Evolutionary conservation across 2,797 vertebrate genomes (phyloP), one percentile per base, ranked within the genome.

Genomic region (Chiroxiphia lanceolata): DNA sequence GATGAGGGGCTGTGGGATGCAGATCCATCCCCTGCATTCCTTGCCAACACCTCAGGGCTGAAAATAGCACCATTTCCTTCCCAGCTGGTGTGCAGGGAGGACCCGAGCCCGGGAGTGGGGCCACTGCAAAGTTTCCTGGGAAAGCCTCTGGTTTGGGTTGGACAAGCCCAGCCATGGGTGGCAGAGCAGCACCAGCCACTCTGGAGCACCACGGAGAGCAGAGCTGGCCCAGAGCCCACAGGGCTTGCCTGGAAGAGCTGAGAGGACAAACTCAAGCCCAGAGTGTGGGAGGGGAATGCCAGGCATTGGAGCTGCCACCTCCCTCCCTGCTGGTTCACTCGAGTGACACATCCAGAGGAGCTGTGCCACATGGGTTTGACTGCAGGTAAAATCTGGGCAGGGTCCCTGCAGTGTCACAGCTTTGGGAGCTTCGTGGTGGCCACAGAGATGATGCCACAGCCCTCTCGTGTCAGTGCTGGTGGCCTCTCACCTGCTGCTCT

Each of bases 21-120:
- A 82, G 74, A 72, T 50, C 75, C 80, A 53, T 7, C 29, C 13
- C 2, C 65, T 50, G 54, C 72, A 19, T 53, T 88, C 40, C 94
- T 70, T 95, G 93, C 91, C 92, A 89, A 22, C 51, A 71, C 54
- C 65, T 91, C 79, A 36, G 82, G 76, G 59, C 63, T 93, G 82
- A 93, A 96, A 94, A 71, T 45, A 90, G 67, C 51, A 50, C 31
- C 0, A 0, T 47, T 91, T 80, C 22, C 40, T 76, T 75, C 83
- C 70, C 45, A 38, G 51, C 20, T 63, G 77, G 59, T 40, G 42
- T 1, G 3, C 59, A 74, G 64, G 38, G 79, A 44, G 68, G 63
- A 59, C 38, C 59, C 0, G 13, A 93, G 63, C 15, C 33, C 1
- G 3, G 56, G 36, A 90, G 36, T 5, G 15, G n/a, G 64, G 36